Conservation (phyloP, 2,797 vertebrate genomes). For the Macropodus opercularis region DNA sequence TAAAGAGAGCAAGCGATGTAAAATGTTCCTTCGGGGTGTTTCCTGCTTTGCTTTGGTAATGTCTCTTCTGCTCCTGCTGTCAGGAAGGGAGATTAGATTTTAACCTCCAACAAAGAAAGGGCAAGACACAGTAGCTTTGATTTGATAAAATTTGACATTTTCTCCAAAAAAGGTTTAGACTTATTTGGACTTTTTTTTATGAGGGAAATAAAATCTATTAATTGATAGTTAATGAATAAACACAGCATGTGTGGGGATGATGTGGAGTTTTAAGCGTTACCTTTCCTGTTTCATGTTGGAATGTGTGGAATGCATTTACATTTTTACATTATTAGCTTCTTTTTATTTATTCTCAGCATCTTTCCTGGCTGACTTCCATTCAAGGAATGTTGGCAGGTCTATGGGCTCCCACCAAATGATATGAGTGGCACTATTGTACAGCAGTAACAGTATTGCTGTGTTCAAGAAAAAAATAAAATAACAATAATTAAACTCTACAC, state of each 20-base stretch:
- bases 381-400: too few species aligned
- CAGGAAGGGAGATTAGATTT: constrained; percentile 39
- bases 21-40: constrained; percentile 57
- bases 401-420: too few species aligned
- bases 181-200: too few species aligned
- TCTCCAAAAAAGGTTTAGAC: too few species aligned
- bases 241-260: not conserved
- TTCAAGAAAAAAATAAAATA: too few species aligned
- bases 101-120: constrained; percentile 28
- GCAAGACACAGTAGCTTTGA: not conserved
- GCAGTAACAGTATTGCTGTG: too few species aligned
- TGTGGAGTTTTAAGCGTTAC: not conserved
- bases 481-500: too few species aligned
- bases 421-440: too few species aligned
- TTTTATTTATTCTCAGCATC: too few species aligned
- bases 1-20: constrained; percentile 39
- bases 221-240: not conserved
- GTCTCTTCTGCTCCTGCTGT: constrained; percentile 48
- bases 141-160: too few species aligned
- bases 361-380: too few species aligned
- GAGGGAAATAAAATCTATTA: not conserved
- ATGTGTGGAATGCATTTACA: not conserved
- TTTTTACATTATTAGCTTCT: too few species aligned
- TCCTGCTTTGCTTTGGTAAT: constrained; percentile 62
- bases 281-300: not conserved